These are phyloP conservation scores for Struthidea cinerea DNA, from an alignment of 2,113 vertebrate genomes.

Conservation along the genomic window DNA sequence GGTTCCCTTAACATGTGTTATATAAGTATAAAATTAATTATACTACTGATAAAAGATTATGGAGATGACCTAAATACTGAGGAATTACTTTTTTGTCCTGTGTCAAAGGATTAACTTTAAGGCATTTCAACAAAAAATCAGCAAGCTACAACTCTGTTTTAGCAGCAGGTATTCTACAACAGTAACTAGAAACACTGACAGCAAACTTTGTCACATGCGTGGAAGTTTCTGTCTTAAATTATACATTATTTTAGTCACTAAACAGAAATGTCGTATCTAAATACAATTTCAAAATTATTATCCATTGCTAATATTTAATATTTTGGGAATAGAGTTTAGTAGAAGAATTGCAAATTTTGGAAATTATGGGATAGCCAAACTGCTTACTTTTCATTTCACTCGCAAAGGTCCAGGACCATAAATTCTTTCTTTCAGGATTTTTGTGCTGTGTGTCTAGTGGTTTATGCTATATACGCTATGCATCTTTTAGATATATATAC, in stretches of 20 bases:
- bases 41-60: neutral
- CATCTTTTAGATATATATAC: neutral
- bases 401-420: neutral
- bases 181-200: neutral
- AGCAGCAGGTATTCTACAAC: neutral
- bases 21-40: neutral
- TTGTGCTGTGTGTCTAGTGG: neutral
- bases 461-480: neutral
- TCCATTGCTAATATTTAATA: neutral
- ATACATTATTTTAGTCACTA: neutral
- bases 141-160: neutral
- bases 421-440: neutral
- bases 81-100: neutral
- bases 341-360: neutral
- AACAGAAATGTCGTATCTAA: neutral
- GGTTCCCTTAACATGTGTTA: neutral
- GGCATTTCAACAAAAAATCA: neutral
- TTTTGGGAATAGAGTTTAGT: neutral
- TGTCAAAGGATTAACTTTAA: neutral
- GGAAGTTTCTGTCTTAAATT: neutral
- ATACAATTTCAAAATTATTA: neutral
- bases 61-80: neutral
- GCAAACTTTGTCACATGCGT: neutral
- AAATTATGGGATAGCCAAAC: neutral
- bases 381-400: neutral